Base-by-base conservation (phyloP, 2,888 invertebrate genomes). In the Eupithecia subfuscata region DNA sequence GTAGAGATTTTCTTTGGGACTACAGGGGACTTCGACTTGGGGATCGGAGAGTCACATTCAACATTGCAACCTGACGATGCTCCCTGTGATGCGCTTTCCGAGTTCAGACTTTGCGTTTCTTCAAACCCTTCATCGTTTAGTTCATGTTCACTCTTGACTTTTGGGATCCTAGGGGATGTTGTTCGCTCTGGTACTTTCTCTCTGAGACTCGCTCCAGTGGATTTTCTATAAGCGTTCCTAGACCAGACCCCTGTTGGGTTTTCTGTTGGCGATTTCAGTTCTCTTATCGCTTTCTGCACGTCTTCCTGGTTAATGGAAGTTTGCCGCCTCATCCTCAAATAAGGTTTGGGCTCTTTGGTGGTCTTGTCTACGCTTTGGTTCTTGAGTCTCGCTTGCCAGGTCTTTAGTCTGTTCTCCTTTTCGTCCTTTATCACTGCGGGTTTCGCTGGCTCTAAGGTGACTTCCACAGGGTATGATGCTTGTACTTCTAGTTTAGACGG, bases 51-150 rank as follows among this genome's bases (percentile, higher is more conserved):
- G 80, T 96, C 96, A 65, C 95, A 95, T 80, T 96, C 96, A 2
- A 96, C 96, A 84, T 97, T 97, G 82, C 97, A 97, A 11, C 96
- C 96, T 0, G 97, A 97, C 0, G 97, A 97, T 2, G 97, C 97
- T 65, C 97, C 98, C 84, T 98, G 98, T 68, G 98, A 98, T 5
- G 97, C 96, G 11, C 97, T 98, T 88, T 98, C 98, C 0, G 98
- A 98, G 84, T 98, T 97, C 71, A 98, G 94, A 86, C 98, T 98
- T 86, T 98, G 98, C 0, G 98, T 98, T 92, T 98, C 98, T 88
- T 98, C 98, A 85, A 98, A 98, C 12, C 98, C 98, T 95, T 98
- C 98, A 87, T 98, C 98, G 85, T 98, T 97, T 67, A 97, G 89
- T 83, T 98, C 98, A 80, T 96, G 96, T 80, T 97, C 97, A 72